phyloP scores from a whole-genome alignment of 2,888 invertebrate genomes.

The Scaeva pyrastri region DNA sequence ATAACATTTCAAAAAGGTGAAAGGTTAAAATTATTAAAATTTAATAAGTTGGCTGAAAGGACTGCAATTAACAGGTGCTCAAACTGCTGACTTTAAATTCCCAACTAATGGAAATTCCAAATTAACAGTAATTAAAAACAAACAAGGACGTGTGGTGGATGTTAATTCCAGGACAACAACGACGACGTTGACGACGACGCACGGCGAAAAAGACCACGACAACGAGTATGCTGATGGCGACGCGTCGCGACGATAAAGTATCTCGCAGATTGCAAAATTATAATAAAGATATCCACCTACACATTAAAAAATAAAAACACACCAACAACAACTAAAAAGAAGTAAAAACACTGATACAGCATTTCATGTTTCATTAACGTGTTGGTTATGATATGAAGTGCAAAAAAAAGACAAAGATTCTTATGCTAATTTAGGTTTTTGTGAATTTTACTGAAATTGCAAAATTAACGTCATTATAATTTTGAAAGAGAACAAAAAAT shows the following conservation, averaged over 20 bases:
- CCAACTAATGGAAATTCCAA: conserved; percentile 41
- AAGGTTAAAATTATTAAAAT: conserved; percentile 4
- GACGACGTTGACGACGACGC: no score
- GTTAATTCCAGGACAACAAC: conserved; percentile 7
- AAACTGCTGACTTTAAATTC: conserved; percentile 37
- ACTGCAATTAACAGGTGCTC: conserved; percentile 42
- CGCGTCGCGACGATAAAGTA: no score
- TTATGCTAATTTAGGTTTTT: neutral
- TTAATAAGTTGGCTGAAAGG: neutral
- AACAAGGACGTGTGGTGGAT: conserved; percentile 16
- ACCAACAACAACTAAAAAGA: no score
- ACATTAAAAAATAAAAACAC: neutral
- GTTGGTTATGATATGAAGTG: neutral
- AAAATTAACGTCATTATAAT: no score
- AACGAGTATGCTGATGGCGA: no score
- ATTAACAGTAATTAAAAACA: conserved; percentile 21
- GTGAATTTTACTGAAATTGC: neutral
- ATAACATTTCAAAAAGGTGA: neutral
- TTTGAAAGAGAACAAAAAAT: no score
- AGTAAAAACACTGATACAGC: neutral
- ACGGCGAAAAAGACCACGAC: neutral
- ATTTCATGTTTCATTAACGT: conserved; percentile 1
- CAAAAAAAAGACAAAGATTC: neutral
- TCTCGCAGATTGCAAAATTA: neutral
- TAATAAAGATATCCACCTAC: neutral